Conservation (phyloP, 2,888 invertebrate genomes). For the Hyppa rectilinea region DNA sequence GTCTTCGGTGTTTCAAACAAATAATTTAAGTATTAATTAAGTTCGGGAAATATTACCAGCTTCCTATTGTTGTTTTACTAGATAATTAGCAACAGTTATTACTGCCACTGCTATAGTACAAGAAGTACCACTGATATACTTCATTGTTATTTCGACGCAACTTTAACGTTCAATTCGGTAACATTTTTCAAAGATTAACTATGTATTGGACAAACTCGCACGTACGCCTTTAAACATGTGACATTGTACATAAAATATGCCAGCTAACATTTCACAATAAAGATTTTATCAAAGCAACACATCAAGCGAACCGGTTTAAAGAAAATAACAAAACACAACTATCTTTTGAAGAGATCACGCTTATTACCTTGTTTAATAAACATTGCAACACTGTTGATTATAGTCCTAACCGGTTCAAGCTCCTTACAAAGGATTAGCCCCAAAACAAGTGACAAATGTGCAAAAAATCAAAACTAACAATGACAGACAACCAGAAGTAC, state of each 20-base stretch:
- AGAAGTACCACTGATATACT: no score
- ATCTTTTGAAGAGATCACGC: constrained; percentile 76
- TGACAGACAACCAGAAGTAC: constrained; percentile 81
- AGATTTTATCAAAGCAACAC: constrained; percentile 65
- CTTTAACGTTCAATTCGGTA: background rate
- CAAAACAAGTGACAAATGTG: constrained; percentile 77
- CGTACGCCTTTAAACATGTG: constrained; percentile 17
- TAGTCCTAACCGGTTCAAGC: constrained; percentile 78
- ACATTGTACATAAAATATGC: constrained; percentile 46
- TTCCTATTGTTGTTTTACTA: background rate
- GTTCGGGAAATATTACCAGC: background rate
- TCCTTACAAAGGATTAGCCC: constrained; percentile 71
- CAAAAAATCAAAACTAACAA: constrained; percentile 85
- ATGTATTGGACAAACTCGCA: background rate
- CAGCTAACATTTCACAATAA: constrained; percentile 58
- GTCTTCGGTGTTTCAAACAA: background rate
- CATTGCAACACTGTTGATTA: constrained; percentile 89
- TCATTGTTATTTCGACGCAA: no score
- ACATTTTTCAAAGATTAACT: background rate
- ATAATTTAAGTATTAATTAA: background rate
- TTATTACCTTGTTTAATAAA: constrained; percentile 90
- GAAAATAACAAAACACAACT: constrained; percentile 68
- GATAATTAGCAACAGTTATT: background rate
- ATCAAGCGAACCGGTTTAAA: constrained; percentile 69
- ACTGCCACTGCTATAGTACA: no score